These are phyloP conservation scores for Lucinisca nassula DNA, from an alignment of 2,888 invertebrate species.

Conservation along the genomic window DNA sequence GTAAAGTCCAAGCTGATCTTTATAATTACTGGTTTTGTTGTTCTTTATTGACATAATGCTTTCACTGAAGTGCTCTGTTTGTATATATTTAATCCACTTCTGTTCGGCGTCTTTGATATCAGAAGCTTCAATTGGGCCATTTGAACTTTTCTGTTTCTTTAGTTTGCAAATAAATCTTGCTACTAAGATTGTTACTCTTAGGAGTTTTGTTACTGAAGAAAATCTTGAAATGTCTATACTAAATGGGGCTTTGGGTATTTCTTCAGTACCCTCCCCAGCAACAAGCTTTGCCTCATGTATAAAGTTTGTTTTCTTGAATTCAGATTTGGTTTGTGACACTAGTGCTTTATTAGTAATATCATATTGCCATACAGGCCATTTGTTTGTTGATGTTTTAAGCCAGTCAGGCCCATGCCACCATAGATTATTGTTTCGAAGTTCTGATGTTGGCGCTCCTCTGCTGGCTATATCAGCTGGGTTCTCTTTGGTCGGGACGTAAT, in stretches of 20 bases:
- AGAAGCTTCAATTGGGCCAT: constrained; percentile 3
- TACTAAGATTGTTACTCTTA: constrained; percentile 37
- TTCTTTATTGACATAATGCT: not conserved
- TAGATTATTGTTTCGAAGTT: not conserved
- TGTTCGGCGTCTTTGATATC: constrained; percentile 33
- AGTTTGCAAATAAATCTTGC: constrained; percentile 30
- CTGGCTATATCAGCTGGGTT: constrained; percentile 22
- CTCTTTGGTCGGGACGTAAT: constrained; percentile 3
- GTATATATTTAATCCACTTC: constrained; percentile 33
- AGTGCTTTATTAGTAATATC: not conserved
- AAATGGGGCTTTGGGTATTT: constrained; percentile 10
- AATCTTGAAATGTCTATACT: constrained; percentile 25
- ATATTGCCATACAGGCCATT: not conserved
- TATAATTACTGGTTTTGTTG: not conserved
- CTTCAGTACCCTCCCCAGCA: not conserved
- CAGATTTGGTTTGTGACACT: not conserved
- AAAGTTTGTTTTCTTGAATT: not conserved
- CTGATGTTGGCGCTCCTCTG: not conserved
- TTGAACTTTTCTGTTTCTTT: not conserved
- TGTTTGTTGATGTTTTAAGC: not conserved
- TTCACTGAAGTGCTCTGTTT: constrained; percentile 3
- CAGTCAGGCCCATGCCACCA: constrained; percentile 27
- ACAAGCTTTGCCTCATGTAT: constrained; percentile 3
- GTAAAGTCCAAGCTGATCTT: constrained; percentile 14
- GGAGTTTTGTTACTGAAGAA: constrained; percentile 32